Conservation (phyloP, 2,797 vertebrate genomes). For the Xenops minutus region DNA sequence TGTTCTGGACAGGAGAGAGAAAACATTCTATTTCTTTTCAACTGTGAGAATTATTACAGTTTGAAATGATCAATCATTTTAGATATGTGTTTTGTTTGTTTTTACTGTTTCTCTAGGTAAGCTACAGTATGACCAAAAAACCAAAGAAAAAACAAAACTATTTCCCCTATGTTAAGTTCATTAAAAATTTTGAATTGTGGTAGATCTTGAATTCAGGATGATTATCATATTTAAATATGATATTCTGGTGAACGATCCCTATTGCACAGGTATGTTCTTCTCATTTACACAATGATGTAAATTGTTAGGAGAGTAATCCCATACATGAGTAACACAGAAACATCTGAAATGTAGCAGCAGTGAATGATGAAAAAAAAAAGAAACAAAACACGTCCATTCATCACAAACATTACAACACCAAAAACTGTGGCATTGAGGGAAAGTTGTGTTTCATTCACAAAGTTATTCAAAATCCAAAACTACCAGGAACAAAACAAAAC, state of each 20-base stretch:
- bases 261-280: not conserved
- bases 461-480: not conserved
- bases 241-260: not conserved
- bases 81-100: not conserved
- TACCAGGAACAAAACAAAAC: not conserved
- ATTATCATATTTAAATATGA: not conserved
- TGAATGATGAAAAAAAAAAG: not conserved
- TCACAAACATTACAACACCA: not conserved
- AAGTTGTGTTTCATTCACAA: not conserved
- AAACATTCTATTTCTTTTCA: not conserved
- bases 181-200: not conserved
- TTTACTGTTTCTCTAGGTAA: not conserved
- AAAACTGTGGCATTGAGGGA: not conserved
- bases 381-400: too few species aligned
- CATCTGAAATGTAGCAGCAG: not conserved
- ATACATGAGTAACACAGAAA: not conserved
- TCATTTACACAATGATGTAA: not conserved
- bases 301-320: not conserved
- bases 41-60: not conserved
- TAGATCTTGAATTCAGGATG: not conserved
- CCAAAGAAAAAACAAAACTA: too few species aligned
- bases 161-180: not conserved
- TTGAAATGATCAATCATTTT: not conserved
- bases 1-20: not conserved
- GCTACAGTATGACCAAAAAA: not conserved